Conservation (phyloP, 2,113 vertebrate genomes). For the Poicephalus meyeri region DNA sequence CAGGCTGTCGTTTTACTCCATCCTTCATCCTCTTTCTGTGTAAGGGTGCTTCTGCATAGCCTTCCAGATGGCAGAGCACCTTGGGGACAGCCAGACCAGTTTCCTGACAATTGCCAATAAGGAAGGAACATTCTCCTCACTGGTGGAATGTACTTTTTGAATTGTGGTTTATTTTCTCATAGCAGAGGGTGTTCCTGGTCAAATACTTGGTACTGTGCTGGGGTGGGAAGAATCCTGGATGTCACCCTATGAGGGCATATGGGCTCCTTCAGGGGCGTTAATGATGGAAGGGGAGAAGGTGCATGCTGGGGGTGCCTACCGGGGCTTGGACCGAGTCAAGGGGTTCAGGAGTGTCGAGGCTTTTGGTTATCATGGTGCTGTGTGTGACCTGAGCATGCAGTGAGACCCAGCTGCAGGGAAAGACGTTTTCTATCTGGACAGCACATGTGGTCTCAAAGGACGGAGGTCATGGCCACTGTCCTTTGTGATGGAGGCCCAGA, state of each 20-base stretch:
- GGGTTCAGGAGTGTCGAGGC: background rate
- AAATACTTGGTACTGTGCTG: background rate
- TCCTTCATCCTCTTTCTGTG: background rate
- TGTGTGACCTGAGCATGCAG: background rate
- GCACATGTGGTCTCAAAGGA: accelerated
- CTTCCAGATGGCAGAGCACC: background rate
- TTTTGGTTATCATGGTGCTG: background rate
- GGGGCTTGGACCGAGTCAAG: accelerated
- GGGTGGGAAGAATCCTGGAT: background rate
- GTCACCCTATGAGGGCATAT: background rate
- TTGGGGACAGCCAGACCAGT: background rate
- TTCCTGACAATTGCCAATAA: background rate
- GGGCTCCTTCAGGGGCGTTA: background rate
- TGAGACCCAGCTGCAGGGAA: background rate
- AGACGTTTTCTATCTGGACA: background rate
- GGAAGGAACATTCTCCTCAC: accelerated
- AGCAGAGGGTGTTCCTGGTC: background rate
- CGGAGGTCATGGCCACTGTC: background rate
- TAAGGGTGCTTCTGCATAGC: background rate
- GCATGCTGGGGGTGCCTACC: accelerated
- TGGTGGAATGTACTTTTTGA: background rate
- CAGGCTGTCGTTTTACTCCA: background rate
- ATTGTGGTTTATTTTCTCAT: accelerated
- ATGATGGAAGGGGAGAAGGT: accelerated
- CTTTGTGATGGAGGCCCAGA: background rate